Base-by-base conservation (phyloP, 2,113 vertebrate genomes). In the Craseonycteris thonglongyai region DNA sequence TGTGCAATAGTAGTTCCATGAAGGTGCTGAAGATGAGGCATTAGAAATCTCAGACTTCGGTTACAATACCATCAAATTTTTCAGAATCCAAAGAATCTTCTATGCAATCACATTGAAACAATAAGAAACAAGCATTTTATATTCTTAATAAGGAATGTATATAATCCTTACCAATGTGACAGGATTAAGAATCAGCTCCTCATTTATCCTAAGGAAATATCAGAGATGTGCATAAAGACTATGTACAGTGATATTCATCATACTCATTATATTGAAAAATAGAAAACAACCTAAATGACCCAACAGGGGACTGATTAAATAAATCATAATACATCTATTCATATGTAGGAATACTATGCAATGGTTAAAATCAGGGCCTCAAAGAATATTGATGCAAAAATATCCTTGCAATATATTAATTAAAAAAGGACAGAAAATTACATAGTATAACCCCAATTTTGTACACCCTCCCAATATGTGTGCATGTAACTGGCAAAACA, bases 151-250 rank as follows among this genome's bases (percentile, higher is more conserved):
- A 97, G 96, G 96, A 97, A 97, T 96, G 96, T 94, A 97, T 96
- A 97, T 97, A 96, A 97, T 97, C 97, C 97, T 97, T 97, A 97
- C 97, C 97, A 97, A 97, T 97, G 96, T 96, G 96, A 97, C 97
- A 97, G 97, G 97, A 97, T 97, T 97, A 97, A 97, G 97, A 97
- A 97, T 97, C 97, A 97, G 97, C 97, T 97, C 97, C 97, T 97
- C 97, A 97, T 97, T 97, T 97, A 97, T 97, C 97, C 97, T 97
- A 97, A 97, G 97, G 97, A 97, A 97, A 97, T 97, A 97, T 95
- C 97, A 97, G 97, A 97, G 96, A 97, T 97, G 97, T 97, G 96
- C 96, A 97, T 97, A 97, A 97, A 97, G 97, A 97, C 97, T 97
- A 97, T 96, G 97, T 97, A 97, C 97, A 97, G 96, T 97, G 96